These are phyloP conservation scores for Diplolepis rosae DNA, from an alignment of 2,888 invertebrate genomes.

Conservation along the genomic window DNA sequence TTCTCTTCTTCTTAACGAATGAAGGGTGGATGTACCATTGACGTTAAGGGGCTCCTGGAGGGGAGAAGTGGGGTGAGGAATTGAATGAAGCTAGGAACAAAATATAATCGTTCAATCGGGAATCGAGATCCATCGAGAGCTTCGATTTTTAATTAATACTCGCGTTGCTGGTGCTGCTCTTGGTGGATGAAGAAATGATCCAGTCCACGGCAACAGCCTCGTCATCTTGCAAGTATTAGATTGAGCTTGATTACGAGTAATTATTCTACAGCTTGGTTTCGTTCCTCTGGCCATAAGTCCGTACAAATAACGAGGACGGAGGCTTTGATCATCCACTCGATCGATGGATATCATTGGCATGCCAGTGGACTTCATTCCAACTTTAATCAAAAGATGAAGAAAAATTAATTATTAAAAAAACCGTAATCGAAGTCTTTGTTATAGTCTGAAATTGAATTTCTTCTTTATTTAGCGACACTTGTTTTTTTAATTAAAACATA, in stretches of 20 bases:
- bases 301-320: constrained; percentile 56
- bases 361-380: background rate
- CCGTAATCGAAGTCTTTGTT: background rate
- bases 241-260: constrained; percentile 71
- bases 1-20: constrained; percentile 13
- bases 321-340: constrained; percentile 59
- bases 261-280: constrained; percentile 66
- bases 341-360: constrained; percentile 53
- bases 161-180: constrained; percentile 36
- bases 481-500: no score
- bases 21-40: no score
- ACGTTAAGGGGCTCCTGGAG: constrained; percentile 34
- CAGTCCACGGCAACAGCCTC: constrained; percentile 49
- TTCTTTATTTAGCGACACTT: background rate
- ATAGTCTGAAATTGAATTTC: background rate
- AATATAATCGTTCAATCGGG: constrained; percentile 50
- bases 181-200: constrained; percentile 39
- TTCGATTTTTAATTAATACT: constrained; percentile 62
- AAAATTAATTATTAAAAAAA: background rate
- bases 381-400: background rate
- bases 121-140: constrained; percentile 40
- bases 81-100: constrained; percentile 50
- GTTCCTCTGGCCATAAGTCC: constrained; percentile 47
- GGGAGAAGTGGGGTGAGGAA: constrained; percentile 33
- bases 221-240: constrained; percentile 68